Conservation (phyloP, 2,888 invertebrate genomes). For the Plusia festucae region DNA sequence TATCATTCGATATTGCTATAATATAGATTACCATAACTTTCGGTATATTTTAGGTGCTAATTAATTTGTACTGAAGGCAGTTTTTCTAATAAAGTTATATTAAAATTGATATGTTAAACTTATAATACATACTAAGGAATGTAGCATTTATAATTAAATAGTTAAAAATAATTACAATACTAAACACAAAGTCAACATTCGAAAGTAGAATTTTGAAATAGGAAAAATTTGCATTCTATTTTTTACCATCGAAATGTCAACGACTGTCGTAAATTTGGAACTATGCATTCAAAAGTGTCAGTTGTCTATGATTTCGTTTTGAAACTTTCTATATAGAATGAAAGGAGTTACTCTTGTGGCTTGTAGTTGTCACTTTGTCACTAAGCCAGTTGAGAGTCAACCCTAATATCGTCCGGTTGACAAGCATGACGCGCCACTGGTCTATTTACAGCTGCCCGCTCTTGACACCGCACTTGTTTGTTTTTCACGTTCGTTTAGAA, state of each 20-base stretch:
- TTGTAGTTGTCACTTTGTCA: too few relatives aligned
- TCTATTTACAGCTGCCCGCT: conserved; percentile 75
- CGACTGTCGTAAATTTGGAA: not conserved
- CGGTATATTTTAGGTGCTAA: too few relatives aligned
- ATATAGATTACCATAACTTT: not conserved
- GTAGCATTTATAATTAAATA: not conserved
- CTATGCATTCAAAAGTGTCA: not conserved
- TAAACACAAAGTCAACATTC: not conserved
- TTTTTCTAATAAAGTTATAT: too few relatives aligned
- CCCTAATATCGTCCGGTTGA: conserved; percentile 60
- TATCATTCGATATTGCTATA: not conserved
- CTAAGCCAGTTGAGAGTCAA: conserved; percentile 26
- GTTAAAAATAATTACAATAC: not conserved
- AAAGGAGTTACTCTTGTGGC: not conserved
- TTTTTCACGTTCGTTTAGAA: conserved; percentile 67
- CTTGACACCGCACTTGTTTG: conserved; percentile 71
- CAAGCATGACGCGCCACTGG: conserved; percentile 63
- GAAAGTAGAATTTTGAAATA: not conserved
- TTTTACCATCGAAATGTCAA: not conserved
- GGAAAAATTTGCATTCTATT: not conserved
- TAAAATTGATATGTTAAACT: too few relatives aligned
- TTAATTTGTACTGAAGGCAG: too few relatives aligned
- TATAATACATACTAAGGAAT: too few relatives aligned
- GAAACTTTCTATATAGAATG: not conserved
- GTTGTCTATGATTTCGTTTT: not conserved